Evolutionary conservation across 2,888 invertebrate species (phyloP).

Genomic region (Acrobasis suavella): DNA sequence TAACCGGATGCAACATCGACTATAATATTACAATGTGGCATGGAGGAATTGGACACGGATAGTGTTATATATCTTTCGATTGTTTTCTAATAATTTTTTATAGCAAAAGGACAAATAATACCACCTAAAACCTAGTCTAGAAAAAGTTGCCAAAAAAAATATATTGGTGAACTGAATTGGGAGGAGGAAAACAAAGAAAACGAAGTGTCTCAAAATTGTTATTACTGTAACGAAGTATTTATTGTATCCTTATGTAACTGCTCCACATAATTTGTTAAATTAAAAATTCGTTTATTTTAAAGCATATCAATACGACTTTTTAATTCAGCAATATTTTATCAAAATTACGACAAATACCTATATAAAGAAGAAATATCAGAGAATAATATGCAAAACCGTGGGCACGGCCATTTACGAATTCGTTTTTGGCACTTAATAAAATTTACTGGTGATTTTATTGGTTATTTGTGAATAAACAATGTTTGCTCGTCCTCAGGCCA

Average conservation of each 20-base stretch:
- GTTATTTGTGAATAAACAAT: conserved; percentile 20
- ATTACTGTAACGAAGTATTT: no score
- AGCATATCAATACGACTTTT: conserved; percentile 6
- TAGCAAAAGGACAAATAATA: no score
- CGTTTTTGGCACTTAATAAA: conserved; percentile 25
- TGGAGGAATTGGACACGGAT: no score
- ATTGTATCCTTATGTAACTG: neutral
- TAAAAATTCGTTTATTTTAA: conserved; percentile 6
- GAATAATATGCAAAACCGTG: conserved; percentile 23
- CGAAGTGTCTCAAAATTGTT: no score
- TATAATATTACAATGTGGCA: conserved; percentile 11
- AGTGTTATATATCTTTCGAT: no score
- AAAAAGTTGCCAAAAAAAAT: no score
- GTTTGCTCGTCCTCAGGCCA: conserved; percentile 10
- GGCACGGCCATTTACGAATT: conserved; percentile 25
- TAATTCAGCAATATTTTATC: conserved; percentile 19
- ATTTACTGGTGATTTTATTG: conserved; percentile 26
- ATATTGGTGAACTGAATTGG: no score
- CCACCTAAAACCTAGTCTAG: no score
- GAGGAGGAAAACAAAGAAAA: no score
- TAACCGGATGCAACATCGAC: conserved; percentile 9
- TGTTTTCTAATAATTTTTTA: no score
- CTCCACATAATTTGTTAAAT: neutral
- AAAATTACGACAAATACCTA: conserved; percentile 14
- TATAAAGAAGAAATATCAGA: conserved; percentile 2